Conservation (phyloP, 2,113 vertebrate genomes). For the Etheostoma spectabile region DNA sequence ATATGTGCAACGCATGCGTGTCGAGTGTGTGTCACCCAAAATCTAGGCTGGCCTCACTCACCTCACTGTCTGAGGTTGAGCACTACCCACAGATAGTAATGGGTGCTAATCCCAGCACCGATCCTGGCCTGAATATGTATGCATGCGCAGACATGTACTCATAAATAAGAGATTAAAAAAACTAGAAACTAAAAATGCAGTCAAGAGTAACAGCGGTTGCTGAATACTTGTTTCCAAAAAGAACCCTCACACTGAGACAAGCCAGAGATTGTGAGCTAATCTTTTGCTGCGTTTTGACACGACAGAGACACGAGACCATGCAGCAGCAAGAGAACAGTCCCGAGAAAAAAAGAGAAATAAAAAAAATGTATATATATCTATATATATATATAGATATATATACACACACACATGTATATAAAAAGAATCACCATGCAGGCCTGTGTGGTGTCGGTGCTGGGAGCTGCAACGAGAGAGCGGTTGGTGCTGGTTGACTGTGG, state of each 20-base stretch:
- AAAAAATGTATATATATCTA: no score
- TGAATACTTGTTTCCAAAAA: conserved; percentile 29
- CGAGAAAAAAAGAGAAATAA: no score
- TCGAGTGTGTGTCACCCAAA: conserved; percentile 7
- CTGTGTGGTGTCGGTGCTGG: no score
- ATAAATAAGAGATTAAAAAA: conserved; percentile 71
- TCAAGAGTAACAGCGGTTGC: conserved; percentile 13
- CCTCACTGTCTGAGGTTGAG: conserved; percentile 19
- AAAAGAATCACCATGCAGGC: no score
- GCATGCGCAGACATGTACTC: conserved; percentile 33
- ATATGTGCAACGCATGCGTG: background rate
- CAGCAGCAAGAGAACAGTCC: no score
- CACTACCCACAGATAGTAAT: background rate
- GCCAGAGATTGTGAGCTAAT: conserved; percentile 29
- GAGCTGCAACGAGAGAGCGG: no score
- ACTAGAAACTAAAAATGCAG: conserved; percentile 31
- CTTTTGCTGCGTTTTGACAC: background rate
- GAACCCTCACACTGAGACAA: conserved; percentile 26
- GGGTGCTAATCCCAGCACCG: background rate
- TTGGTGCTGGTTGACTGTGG: no score
- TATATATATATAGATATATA: no score
- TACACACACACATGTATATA: no score
- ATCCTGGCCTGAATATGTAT: conserved; percentile 37
- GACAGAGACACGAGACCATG: no score
- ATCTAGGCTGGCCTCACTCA: conserved; percentile 28